Conservation (phyloP, 2,797 vertebrate genomes). For the Crenichthys baileyi region DNA sequence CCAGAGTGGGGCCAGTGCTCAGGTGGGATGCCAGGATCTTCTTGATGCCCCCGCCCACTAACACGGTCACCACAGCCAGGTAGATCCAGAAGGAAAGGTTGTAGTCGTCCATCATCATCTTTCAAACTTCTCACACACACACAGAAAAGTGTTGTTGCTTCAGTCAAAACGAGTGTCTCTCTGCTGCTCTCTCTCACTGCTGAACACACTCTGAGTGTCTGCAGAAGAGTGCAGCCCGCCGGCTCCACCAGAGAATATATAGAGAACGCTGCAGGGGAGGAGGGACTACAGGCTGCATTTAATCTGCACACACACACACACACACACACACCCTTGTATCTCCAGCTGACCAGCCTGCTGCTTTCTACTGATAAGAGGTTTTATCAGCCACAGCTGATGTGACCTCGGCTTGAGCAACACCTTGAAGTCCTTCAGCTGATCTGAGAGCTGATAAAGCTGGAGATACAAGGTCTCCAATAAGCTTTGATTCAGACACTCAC, state of each 20-base stretch:
- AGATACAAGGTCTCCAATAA: neutral
- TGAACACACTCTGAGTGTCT: constrained; percentile 34
- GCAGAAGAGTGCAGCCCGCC: constrained; percentile 47
- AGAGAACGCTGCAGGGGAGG: constrained; percentile 72
- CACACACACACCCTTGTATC: neutral
- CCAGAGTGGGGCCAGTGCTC: constrained; percentile 67
- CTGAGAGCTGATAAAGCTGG: constrained; percentile 1
- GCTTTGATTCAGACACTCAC: neutral
- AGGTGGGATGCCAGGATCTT: constrained; percentile 74
- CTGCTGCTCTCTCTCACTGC: constrained; percentile 47
- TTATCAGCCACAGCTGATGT: neutral
- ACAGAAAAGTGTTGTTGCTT: neutral
- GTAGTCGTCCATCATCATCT: constrained; percentile 76
- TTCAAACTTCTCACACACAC: neutral
- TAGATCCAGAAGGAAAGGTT: constrained; percentile 80
- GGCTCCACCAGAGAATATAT: constrained; percentile 71
- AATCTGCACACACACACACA: constrained; percentile 74
- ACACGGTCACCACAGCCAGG: constrained; percentile 68
- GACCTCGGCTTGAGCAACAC: constrained; percentile 1
- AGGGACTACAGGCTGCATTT: constrained; percentile 75
- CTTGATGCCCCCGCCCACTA: constrained; percentile 74
- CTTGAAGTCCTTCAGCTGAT: neutral
- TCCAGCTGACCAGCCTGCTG: neutral
- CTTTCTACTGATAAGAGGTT: constrained; percentile 2
- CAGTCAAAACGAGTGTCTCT: constrained; percentile 21